A percentile compares a stretch with the other conserved stretches of the same genome.
Evolutionary conservation across 2,888 invertebrate genomes (phyloP).

Genomic region (Lasioglossum pauxillum): DNA sequence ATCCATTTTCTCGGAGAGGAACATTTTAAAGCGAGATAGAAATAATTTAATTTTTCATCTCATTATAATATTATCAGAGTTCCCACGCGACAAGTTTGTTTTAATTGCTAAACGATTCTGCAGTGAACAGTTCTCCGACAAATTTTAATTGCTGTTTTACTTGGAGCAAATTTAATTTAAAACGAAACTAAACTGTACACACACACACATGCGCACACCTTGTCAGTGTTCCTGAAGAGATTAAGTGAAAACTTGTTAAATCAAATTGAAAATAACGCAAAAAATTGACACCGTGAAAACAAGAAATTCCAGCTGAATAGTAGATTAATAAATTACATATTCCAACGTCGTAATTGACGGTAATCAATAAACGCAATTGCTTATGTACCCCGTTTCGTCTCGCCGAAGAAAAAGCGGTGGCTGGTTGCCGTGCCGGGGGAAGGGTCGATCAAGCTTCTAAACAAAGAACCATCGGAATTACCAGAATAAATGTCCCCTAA

Average conservation of each 20-base stretch:
- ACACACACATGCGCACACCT: too few relatives aligned
- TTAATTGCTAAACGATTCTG: too few relatives aligned
- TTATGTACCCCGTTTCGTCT: not conserved
- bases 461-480: not conserved
- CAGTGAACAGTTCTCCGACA: too few relatives aligned
- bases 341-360: not conserved
- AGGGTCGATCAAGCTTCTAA: not conserved
- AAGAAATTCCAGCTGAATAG: not conserved
- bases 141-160: too few relatives aligned
- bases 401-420: not conserved
- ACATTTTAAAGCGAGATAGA: too few relatives aligned
- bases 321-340: not conserved
- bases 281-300: not conserved
- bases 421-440: not conserved
- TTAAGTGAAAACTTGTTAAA: not conserved
- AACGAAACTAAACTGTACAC: too few relatives aligned
- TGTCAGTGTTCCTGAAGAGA: not conserved
- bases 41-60: too few relatives aligned
- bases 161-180: too few relatives aligned
- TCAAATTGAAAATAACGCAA: not conserved
- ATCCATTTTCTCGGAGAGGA: too few relatives aligned
- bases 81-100: too few relatives aligned
- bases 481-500: constrained; percentile 13
- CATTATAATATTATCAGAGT: too few relatives aligned
- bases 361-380: not conserved